A percentile compares a stretch with the other conserved stretches of the same genome.
Conservation (phyloP, 2,113 vertebrate species). For the Andinoacara biseriatus region DNA sequence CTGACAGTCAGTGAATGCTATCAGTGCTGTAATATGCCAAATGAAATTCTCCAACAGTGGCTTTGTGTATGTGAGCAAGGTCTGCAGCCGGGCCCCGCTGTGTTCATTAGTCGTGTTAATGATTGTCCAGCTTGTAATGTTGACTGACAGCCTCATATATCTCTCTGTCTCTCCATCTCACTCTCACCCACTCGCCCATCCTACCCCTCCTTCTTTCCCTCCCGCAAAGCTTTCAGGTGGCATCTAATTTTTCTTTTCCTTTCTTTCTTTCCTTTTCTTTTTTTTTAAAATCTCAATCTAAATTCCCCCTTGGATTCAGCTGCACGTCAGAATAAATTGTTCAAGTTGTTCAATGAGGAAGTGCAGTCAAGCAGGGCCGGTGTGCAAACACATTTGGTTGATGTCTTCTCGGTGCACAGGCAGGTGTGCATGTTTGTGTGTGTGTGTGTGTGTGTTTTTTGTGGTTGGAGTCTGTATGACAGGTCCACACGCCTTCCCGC, state of each 20-base stretch:
- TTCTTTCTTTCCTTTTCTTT: slow-evolving; percentile 35
- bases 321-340: slow-evolving; percentile 70
- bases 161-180: slow-evolving; percentile 30
- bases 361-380: slow-evolving; percentile 64
- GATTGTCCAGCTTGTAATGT: slow-evolving; percentile 62
- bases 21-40: slow-evolving; percentile 10
- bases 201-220: neutral
- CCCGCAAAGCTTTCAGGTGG: slow-evolving; percentile 52
- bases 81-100: neutral
- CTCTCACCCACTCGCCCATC: neutral
- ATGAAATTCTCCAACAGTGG: slow-evolving; percentile 26
- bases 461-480: slow-evolving; percentile 6
- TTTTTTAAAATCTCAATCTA: slow-evolving; percentile 66
- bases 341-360: slow-evolving; percentile 72
- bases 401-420: slow-evolving; percentile 64
- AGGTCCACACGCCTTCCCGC: neutral
- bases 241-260: slow-evolving; percentile 34
- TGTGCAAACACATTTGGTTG: slow-evolving; percentile 73
- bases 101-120: slow-evolving; percentile 65
- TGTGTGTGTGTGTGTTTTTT: slow-evolving; percentile 4
- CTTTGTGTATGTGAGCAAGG: neutral
- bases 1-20: neutral
- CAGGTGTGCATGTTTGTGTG: slow-evolving; percentile 63
- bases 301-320: slow-evolving; percentile 66
- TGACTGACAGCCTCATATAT: slow-evolving; percentile 64